A percentile compares a stretch with the other conserved stretches of the same genome.
Conservation (phyloP, 2,113 vertebrate genomes). For the Pandion haliaetus region DNA sequence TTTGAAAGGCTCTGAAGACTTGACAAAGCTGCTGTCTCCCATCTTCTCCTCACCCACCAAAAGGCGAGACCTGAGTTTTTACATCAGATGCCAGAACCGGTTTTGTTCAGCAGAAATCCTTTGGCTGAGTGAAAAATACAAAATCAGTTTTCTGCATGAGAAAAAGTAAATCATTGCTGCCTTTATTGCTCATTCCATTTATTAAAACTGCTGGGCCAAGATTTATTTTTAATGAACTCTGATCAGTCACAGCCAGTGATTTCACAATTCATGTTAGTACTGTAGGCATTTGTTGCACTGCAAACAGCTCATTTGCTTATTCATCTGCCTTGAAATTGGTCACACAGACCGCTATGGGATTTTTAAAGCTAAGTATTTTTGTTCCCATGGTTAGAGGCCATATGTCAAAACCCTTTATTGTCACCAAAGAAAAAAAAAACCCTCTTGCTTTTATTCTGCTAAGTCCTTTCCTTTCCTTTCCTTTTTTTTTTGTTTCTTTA, state of each 20-base stretch:
- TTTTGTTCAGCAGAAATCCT: constrained; percentile 13
- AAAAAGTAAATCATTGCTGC: constrained; percentile 4
- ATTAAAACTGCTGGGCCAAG: constrained; percentile 36
- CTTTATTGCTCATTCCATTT: constrained; percentile 33
- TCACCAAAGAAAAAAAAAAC: background rate
- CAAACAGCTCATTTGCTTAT: constrained; percentile 46
- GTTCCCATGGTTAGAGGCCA: constrained; percentile 33
- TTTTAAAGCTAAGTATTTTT: constrained; percentile 38
- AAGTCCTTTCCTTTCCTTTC: background rate
- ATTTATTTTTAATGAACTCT: constrained; percentile 65
- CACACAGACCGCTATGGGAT: background rate
- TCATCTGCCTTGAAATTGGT: background rate
- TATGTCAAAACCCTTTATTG: constrained; percentile 15
- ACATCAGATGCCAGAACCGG: background rate
- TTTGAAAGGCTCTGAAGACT: background rate
- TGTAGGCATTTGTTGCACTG: constrained; percentile 15
- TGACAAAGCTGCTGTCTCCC: background rate
- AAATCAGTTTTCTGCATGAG: constrained; percentile 13
- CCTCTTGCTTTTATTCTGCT: background rate
- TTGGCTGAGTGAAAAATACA: constrained; percentile 18
- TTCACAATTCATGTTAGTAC: constrained; percentile 39
- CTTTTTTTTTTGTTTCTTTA: background rate
- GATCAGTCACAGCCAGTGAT: constrained; percentile 45
- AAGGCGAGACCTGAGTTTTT: background rate
- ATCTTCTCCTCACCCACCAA: background rate